Percentiles rank a stretch among this genome's conserved stretches.
Evolutionary conservation across 2,113 vertebrate genomes (phyloP).

Genomic region (Gulo gulo): DNA sequence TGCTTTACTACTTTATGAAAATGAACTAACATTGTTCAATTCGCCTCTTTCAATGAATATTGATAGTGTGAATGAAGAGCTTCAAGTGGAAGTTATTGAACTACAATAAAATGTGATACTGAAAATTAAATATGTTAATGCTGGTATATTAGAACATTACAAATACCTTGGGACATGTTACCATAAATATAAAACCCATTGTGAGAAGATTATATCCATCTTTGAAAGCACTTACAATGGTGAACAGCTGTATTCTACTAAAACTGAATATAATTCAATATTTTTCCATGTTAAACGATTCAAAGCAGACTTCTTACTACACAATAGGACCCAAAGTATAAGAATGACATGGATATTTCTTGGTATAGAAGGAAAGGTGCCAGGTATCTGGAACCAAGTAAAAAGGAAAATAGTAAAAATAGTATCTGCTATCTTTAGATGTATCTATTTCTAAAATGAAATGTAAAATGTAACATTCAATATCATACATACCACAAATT

Average conservation of each 20-base stretch:
- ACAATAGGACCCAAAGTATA: not conserved
- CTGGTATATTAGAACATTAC: not conserved
- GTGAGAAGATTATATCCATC: not conserved
- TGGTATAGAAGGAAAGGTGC: not conserved
- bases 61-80: not conserved
- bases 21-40: not conserved
- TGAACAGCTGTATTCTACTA: slow-evolving; percentile 29
- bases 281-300: not conserved
- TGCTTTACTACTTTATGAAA: slow-evolving; percentile 4
- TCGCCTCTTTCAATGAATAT: not conserved
- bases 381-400: not conserved
- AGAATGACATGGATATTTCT: not conserved
- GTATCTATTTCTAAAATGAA: not conserved
- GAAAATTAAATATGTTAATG: slow-evolving; percentile 48
- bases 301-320: not conserved
- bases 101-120: not conserved
- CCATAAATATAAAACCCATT: slow-evolving; percentile 23
- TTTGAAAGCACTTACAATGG: slow-evolving; percentile 37
- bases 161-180: not conserved
- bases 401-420: not conserved
- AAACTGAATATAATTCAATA: slow-evolving; percentile 35
- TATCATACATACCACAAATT: not conserved
- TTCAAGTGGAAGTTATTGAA: not conserved
- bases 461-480: not conserved
- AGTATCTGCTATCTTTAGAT: not conserved